phyloP scores from a whole-genome alignment of 2,797 vertebrate genomes.

The Cryptoblepharus egeriae region DNA sequence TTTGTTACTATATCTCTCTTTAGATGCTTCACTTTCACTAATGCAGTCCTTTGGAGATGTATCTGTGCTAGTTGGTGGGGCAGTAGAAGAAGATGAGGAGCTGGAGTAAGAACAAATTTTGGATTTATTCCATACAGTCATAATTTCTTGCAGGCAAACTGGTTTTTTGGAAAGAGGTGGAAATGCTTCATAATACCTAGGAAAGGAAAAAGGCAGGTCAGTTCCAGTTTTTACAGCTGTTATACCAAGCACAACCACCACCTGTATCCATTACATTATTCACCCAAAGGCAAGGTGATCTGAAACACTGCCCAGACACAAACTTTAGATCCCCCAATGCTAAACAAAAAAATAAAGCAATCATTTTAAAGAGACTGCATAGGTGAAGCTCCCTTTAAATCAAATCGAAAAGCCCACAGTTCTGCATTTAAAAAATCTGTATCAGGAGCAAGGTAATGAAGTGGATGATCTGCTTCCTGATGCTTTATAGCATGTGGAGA shows the following conservation, averaged over 20 bases:
- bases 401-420: too few species aligned
- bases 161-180: slow-evolving; percentile 97
- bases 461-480: too few species aligned
- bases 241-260: neutral
- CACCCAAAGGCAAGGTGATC: too few species aligned
- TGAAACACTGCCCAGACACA: too few species aligned
- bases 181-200: slow-evolving; percentile 99
- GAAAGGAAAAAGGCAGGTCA: slow-evolving; percentile 31
- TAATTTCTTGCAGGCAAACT: slow-evolving; percentile 98
- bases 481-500: too few species aligned
- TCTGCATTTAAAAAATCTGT: too few species aligned
- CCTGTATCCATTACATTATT: neutral
- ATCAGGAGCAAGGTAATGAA: too few species aligned
- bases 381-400: too few species aligned
- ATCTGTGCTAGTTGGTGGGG: slow-evolving; percentile 95
- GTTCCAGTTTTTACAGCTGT: neutral
- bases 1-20: slow-evolving; percentile 80
- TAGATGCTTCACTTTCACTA: slow-evolving; percentile 89
- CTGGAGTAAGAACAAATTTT: slow-evolving; percentile 92
- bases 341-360: too few species aligned
- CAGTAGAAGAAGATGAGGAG: slow-evolving; percentile 94
- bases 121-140: slow-evolving; percentile 99
- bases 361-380: too few species aligned
- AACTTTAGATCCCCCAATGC: too few species aligned
- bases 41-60: slow-evolving; percentile 97